phyloP scores from a whole-genome alignment of 2,888 invertebrate species.

The Stenurella melanura region DNA sequence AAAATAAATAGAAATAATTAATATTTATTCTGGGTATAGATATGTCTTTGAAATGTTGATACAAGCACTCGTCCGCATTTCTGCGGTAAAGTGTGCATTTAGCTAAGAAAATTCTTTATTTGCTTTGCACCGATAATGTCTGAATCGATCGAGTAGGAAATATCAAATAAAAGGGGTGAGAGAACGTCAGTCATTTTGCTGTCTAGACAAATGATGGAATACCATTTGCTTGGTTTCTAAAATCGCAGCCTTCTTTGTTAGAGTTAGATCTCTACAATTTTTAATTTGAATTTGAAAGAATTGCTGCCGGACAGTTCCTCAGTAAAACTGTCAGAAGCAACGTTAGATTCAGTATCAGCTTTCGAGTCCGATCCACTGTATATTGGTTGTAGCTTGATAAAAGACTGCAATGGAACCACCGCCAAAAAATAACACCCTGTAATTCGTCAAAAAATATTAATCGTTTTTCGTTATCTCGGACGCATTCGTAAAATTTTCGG shows the following conservation, averaged over 20 bases:
- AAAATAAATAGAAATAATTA: not conserved
- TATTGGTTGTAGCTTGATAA: no score
- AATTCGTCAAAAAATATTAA: no score
- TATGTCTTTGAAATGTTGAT: not conserved
- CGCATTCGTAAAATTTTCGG: no score
- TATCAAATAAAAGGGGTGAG: slow-evolving; percentile 13
- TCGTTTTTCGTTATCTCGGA: no score
- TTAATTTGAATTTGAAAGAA: no score
- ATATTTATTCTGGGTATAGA: not conserved
- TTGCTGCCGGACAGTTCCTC: no score
- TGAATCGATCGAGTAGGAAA: slow-evolving; percentile 6
- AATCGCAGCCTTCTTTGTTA: not conserved
- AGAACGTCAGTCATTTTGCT: slow-evolving; percentile 11
- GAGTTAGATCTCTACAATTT: no score
- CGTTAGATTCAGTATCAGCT: no score
- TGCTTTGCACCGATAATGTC: slow-evolving; percentile 4
- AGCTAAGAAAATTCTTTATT: not conserved
- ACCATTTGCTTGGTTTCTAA: not conserved
- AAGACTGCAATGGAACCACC: no score
- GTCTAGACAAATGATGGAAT: slow-evolving; percentile 7
- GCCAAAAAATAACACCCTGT: no score
- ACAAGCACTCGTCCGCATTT: not conserved
- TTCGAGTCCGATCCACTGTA: no score
- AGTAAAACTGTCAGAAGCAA: no score
- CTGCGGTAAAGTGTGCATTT: not conserved